phyloP scores from a whole-genome alignment of 2,888 invertebrate genomes.

The Ptychoptera contaminata region DNA sequence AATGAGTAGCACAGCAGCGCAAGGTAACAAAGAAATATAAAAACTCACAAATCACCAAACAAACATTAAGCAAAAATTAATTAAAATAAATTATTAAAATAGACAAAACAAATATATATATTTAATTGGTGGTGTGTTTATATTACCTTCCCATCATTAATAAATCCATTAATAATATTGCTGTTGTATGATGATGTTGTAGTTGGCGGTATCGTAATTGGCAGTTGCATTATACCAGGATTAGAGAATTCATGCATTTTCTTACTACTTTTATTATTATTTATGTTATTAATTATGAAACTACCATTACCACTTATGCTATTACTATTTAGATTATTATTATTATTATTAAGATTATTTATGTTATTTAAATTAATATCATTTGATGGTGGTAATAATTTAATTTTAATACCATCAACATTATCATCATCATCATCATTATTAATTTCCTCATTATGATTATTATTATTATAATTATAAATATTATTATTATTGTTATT shows the following conservation, averaged over 20 bases:
- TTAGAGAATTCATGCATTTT: neutral
- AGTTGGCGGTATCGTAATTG: too few relatives aligned
- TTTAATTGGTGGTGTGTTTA: neutral
- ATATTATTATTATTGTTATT: constrained; percentile 4
- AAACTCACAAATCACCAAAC: neutral
- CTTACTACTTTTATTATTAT: neutral
- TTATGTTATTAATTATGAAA: neutral
- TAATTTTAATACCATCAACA: neutral
- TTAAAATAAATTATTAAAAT: neutral
- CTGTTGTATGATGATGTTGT: too few relatives aligned
- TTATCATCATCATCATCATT: neutral
- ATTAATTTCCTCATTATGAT: neutral
- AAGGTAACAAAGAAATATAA: too few relatives aligned
- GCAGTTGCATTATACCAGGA: neutral
- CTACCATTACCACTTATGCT: neutral
- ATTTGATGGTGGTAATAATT: neutral
- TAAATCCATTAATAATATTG: too few relatives aligned
- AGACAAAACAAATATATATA: neutral
- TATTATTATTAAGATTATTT: neutral
- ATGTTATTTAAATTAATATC: constrained; percentile 2
- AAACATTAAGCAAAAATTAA: neutral
- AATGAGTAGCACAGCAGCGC: neutral
- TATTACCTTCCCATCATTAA: neutral
- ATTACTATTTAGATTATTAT: neutral
- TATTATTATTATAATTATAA: constrained; percentile 1